A percentile compares a stretch with the other conserved stretches of the same genome.
These are phyloP conservation scores for Varanus salvator DNA, from an alignment of 2,113 vertebrate genomes.

Conservation along the genomic window DNA sequence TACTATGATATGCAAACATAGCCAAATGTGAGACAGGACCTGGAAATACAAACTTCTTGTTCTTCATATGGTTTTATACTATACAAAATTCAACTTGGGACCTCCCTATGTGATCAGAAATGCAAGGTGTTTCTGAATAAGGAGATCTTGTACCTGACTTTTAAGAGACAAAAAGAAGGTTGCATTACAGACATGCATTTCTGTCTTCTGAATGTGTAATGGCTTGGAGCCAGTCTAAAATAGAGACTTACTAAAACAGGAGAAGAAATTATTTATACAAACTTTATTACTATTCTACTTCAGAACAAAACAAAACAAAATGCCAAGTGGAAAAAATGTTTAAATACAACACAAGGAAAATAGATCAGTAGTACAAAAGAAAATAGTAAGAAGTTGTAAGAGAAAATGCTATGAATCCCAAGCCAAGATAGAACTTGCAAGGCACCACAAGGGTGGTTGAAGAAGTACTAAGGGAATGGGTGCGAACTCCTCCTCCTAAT, in stretches of 20 bases:
- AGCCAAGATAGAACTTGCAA: too few species aligned
- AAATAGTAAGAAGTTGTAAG: conserved; percentile 21
- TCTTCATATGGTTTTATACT: background rate
- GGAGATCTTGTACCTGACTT: background rate
- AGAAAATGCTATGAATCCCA: too few species aligned
- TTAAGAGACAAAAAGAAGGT: background rate
- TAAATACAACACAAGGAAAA: background rate
- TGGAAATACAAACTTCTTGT: background rate
- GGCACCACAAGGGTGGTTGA: too few species aligned
- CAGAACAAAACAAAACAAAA: conserved; percentile 9
- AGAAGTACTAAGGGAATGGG: too few species aligned
- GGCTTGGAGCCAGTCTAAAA: background rate
- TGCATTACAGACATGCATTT: background rate
- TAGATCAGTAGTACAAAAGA: too few species aligned
- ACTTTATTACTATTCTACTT: conserved; percentile 36
- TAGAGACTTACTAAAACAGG: conserved; percentile 20
- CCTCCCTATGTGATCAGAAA: background rate
- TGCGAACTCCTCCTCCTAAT: too few species aligned
- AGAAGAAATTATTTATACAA: conserved; percentile 23
- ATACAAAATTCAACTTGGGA: background rate
- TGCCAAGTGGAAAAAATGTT: conserved; percentile 13
- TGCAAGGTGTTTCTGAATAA: background rate
- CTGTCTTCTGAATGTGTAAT: background rate
- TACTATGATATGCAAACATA: too few species aligned
- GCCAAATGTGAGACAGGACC: background rate